A percentile compares a stretch with the other conserved stretches of the same genome.
Conservation (phyloP, 2,797 vertebrate species). For the Diceros bicornis region DNA sequence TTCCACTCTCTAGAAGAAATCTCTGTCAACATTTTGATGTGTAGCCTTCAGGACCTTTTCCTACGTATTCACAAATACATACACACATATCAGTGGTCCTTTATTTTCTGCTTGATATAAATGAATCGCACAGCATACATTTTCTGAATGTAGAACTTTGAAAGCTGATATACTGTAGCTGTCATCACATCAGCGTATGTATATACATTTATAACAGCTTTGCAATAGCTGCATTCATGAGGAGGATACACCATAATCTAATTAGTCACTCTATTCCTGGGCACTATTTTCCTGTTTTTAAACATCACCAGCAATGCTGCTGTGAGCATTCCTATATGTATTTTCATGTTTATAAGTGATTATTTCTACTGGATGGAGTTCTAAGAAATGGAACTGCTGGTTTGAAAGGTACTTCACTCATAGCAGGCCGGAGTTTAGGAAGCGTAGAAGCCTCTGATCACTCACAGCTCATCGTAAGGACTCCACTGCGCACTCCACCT, state of each 20-base stretch:
- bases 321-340: background rate
- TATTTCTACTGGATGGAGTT: background rate
- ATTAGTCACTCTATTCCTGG: background rate
- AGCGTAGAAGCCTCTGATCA: background rate
- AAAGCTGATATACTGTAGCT: background rate
- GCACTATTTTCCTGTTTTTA: background rate
- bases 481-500: background rate
- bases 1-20: background rate
- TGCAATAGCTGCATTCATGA: background rate
- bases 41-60: background rate
- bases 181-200: background rate
- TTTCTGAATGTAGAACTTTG: background rate
- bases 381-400: background rate
- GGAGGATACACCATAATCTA: background rate
- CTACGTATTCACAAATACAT: background rate
- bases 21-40: background rate
- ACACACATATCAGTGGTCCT: background rate
- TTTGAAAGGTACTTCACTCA: background rate
- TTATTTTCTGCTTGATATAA: background rate
- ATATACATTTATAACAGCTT: background rate
- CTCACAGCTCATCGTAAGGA: background rate
- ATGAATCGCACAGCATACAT: background rate
- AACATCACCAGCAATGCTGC: background rate
- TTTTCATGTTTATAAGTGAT: background rate
- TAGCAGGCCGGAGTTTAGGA: background rate